Evolutionary conservation across 2,113 vertebrate species (phyloP).

Genomic region (Pelecanoides urinatrix): DNA sequence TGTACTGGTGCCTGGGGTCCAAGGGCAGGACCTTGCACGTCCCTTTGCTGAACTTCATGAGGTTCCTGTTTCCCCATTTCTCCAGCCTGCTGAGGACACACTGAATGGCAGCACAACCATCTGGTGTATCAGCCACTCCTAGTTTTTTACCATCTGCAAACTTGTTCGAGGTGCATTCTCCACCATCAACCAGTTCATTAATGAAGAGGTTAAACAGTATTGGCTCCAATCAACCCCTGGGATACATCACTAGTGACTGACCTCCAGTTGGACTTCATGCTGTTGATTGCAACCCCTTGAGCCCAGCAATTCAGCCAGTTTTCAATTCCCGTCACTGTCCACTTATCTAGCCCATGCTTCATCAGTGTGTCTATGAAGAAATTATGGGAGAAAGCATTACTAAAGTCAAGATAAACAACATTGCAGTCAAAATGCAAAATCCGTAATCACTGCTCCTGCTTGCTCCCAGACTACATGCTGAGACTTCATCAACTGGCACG

Average conservation of each 20-base stretch:
- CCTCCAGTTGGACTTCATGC: neutral
- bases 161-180: neutral
- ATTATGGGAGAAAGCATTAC: neutral
- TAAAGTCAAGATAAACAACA: neutral
- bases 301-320: neutral
- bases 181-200: neutral
- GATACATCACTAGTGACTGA: neutral
- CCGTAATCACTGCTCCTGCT: neutral
- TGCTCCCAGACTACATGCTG: neutral
- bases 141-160: neutral
- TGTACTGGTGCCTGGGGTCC: neutral
- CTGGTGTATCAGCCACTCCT: neutral
- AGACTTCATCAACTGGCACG: accelerated
- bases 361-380: neutral
- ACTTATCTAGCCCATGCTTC: neutral
- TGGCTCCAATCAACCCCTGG: neutral
- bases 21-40: neutral
- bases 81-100: neutral
- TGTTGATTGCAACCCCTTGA: neutral
- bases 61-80: neutral
- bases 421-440: neutral
- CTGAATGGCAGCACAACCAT: neutral
- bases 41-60: neutral
- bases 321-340: neutral
- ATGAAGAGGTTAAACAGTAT: neutral